These are phyloP conservation scores for Poeciliopsis gracilis DNA, from an alignment of 2,797 vertebrate genomes.

Conservation along the genomic window DNA sequence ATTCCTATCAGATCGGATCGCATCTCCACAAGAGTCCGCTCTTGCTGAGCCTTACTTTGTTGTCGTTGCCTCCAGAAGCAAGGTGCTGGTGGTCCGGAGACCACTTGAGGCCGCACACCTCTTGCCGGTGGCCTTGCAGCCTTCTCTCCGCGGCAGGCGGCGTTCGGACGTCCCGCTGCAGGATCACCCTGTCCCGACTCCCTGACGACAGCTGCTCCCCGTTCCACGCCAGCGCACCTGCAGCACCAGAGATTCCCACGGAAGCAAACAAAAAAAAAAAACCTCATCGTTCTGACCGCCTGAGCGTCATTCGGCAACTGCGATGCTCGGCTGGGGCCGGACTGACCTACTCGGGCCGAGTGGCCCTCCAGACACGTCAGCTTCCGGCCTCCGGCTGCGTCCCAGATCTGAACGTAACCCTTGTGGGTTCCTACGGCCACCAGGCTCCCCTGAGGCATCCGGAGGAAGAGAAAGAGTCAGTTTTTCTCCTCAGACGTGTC, in stretches of 20 bases:
- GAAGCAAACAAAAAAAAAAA: neutral
- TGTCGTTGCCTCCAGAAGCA: constrained; percentile 87
- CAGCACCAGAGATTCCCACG: neutral
- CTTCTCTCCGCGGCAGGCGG: constrained; percentile 80
- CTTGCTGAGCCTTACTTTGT: constrained; percentile 76
- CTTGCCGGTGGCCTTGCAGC: constrained; percentile 86
- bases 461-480: constrained; percentile 3
- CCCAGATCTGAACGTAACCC: constrained; percentile 88
- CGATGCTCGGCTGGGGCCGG: neutral
- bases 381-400: constrained; percentile 85
- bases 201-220: constrained; percentile 87
- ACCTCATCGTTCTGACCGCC: neutral
- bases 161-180: constrained; percentile 83
- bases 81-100: constrained; percentile 88
- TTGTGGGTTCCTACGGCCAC: constrained; percentile 87
- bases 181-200: constrained; percentile 85
- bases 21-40: neutral
- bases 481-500: neutral
- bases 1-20: too few relatives aligned
- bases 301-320: neutral
- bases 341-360: constrained; percentile 86
- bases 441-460: constrained; percentile 76
- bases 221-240: constrained; percentile 87
- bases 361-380: constrained; percentile 85
- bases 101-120: constrained; percentile 88